phyloP scores from a whole-genome alignment of 1,140 invertebrate genomes.

The Daktulosphaira vitifoliae region DNA sequence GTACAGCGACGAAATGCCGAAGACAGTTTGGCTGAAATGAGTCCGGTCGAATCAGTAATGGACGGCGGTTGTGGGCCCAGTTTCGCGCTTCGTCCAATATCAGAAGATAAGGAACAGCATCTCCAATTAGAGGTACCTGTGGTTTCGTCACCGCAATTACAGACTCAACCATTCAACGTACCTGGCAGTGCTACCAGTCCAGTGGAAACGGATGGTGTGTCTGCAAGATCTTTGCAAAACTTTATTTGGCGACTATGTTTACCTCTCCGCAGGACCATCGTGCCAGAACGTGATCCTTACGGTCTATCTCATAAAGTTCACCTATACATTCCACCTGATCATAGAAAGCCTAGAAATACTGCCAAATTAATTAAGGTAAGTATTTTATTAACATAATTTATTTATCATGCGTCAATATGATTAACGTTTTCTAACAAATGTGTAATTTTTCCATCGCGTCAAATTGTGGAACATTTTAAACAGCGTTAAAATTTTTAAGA shows the following conservation, averaged over 20 bases:
- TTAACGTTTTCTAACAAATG: no score
- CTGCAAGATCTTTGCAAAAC: not conserved
- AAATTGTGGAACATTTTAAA: no score
- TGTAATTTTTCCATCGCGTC: no score
- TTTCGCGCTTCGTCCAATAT: constrained; percentile 40
- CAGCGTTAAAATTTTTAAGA: no score
- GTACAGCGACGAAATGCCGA: constrained; percentile 46
- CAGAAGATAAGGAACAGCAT: constrained; percentile 42
- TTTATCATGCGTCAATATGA: no score
- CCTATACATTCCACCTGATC: constrained; percentile 50
- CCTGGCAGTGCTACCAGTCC: constrained; percentile 31
- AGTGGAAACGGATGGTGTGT: constrained; percentile 10
- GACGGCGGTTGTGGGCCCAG: constrained; percentile 40
- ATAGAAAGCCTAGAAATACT: constrained; percentile 50
- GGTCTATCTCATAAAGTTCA: constrained; percentile 42
- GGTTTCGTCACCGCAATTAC: constrained; percentile 39
- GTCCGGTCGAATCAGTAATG: constrained; percentile 36
- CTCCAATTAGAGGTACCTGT: constrained; percentile 40
- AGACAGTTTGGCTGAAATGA: constrained; percentile 19
- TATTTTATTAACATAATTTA: no score
- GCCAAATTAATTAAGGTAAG: constrained; percentile 51
- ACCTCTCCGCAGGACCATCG: constrained; percentile 38
- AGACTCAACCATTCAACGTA: constrained; percentile 42
- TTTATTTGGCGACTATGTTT: not conserved
- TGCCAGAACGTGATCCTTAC: constrained; percentile 46